phyloP scores from a whole-genome alignment of 2,888 invertebrate genomes.

The Teleiodes luculella region DNA sequence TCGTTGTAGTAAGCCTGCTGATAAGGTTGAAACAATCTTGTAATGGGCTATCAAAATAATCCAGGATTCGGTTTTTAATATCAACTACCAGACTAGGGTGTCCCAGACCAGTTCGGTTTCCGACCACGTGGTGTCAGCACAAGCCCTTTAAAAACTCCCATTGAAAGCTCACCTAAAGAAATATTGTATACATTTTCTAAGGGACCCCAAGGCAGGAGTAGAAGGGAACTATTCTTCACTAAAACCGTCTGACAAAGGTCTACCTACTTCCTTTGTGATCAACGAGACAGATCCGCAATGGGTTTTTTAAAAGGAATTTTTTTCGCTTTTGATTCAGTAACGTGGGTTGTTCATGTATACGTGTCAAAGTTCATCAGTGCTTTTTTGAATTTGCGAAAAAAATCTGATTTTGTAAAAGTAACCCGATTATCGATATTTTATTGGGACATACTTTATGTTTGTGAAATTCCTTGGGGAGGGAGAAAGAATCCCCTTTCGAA shows the following conservation, averaged over 20 bases:
- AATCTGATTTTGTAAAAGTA: neutral
- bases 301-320: slow-evolving; percentile 53
- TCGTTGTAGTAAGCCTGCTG: too few species aligned
- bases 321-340: slow-evolving; percentile 39
- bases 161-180: slow-evolving; percentile 71
- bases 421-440: slow-evolving; percentile 22
- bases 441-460: neutral
- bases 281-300: slow-evolving; percentile 58
- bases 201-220: slow-evolving; percentile 57
- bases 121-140: slow-evolving; percentile 61
- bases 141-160: slow-evolving; percentile 47
- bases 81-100: neutral
- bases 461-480: neutral
- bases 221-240: slow-evolving; percentile 44
- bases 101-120: slow-evolving; percentile 45
- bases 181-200: slow-evolving; percentile 54
- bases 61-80: neutral
- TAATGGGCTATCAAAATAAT: too few species aligned
- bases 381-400: slow-evolving; percentile 18
- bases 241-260: slow-evolving; percentile 43
- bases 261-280: slow-evolving; percentile 49
- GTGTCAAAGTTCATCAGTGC: slow-evolving; percentile 66
- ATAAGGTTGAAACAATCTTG: too few species aligned
- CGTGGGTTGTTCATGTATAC: slow-evolving; percentile 48
- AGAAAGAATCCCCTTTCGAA: neutral